These are phyloP conservation scores for Iguana delicatissima DNA, from an alignment of 2,797 vertebrate genomes.

Conservation along the genomic window DNA sequence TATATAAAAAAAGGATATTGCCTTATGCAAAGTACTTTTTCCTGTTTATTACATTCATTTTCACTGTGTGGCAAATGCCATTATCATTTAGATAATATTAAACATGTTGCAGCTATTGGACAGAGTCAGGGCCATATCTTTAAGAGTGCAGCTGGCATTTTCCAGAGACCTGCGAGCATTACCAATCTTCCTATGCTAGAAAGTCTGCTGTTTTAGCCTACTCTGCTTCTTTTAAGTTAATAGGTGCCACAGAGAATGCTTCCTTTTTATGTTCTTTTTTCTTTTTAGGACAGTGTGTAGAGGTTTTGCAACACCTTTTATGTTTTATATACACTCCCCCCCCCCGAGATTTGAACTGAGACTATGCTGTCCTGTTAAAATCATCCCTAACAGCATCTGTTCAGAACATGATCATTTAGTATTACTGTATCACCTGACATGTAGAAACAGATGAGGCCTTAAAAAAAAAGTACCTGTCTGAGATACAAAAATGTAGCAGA, in stretches of 20 bases:
- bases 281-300: no score
- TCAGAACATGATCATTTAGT: conserved; percentile 13
- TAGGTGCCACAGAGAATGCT: not conserved
- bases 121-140: no score
- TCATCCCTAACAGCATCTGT: not conserved
- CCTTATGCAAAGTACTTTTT: not conserved
- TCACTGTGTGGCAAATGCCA: not conserved
- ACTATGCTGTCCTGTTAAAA: not conserved
- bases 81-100: not conserved
- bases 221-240: not conserved
- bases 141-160: not conserved
- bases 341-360: not conserved
- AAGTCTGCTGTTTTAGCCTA: not conserved
- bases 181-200: not conserved
- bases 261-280: not conserved
- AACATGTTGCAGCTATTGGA: not conserved
- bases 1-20: not conserved
- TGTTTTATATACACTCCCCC: not conserved
- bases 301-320: not conserved
- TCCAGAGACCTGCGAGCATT: not conserved
- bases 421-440: conserved; percentile 28
- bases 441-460: conserved; percentile 39
- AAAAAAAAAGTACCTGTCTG: conserved; percentile 42
- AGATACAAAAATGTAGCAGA: conserved; percentile 47
- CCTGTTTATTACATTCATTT: not conserved